Evolutionary conservation across 2,113 vertebrate species (phyloP), one percentile per base, ranked within the genome.

Genomic region (Festucalex cinctus): DNA sequence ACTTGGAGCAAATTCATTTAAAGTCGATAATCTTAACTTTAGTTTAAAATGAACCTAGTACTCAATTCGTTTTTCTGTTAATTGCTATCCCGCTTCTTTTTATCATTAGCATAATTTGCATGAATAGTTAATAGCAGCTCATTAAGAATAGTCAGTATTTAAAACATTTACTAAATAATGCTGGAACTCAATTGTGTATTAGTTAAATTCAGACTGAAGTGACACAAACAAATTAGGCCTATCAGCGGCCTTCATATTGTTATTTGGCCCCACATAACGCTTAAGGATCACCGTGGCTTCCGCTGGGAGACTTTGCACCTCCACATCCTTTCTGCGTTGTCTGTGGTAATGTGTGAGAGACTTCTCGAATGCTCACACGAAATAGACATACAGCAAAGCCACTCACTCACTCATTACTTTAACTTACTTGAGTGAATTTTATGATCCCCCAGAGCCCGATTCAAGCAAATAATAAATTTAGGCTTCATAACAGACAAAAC

Each of bases 311-410:
- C 79, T 83, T 85, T 85, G 81, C 81, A 69, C 81, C 80, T 84
- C 75, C 63, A 86, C 88, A 83, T 88, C 87, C 87, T 86, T 71
- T 78, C 77, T 83, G 72, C 80, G 79, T 86, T 75, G 75, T 70
- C 76, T 88, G 89, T 88, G 89, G 89, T 79, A 76, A 82, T 60
- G 77, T 77, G 63, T 68, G 71, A 82, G 82, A 83, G 86, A 80
- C 82, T 86, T 71, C 80, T 86, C 82, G 80, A 85, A 79, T 69
- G 72, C 68, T 79, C 83, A 68, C 77, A 85, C 13, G 65, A 48
- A 67, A 75, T 67, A 56, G 76, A 69, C 65, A 66, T 66, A 26
- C 66, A 70, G 79, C 69, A 69, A 74, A 77, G 78, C 71, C 43
- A 46, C 58, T 59, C 77, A 59, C 60, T 67, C 68, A 69, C 73